Evolutionary conservation across 2,113 vertebrate genomes (phyloP), one percentile per base, ranked within the genome.

Genomic region (Triplophysa rosa): DNA sequence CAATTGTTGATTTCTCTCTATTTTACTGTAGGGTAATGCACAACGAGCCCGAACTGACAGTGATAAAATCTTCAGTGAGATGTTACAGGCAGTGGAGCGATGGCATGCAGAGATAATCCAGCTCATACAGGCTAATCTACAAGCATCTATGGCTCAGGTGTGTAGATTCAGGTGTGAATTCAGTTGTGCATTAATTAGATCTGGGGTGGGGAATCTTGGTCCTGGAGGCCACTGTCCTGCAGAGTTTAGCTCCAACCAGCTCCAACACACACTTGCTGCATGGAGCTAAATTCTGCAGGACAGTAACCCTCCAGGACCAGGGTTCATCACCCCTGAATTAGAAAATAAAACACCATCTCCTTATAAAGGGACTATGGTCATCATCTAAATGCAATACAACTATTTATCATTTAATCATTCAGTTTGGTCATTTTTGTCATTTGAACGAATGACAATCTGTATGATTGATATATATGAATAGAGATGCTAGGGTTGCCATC

Each of bases 11-110:
- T 58, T 11, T 14, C 12, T 16, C 42, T 37, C 58, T 16, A 2
- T 33, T 42, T 73, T 8, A 63, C 79, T 49, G 11, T n/a, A 93
- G 93, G 91, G 85, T 13, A 58, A 69, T 64, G 91, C 91, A 47
- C 91, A 91, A 75, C 82, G 92, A 47, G 91, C 92, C 4, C 89
- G 91, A 77, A 64, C 85, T 1, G 92, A 91, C 64, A 92, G 92
- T 7, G 91, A 93, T 59, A 93, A 93, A 86, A 92, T 89, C 8
- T 93, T 93, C 87, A 89, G 88, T 0, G 93, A 93, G 81, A 93
- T 94, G 92, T 86, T 90, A 23, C 91, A 91, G 79, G 90, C 92
- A 0, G 92, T 92, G 56, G 91, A 94, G 80, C 91, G 93, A 23
- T 93, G 92, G 92, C 92, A 92, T 79, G 87, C 89, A 0, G 93